These are phyloP conservation scores for Cryptus viduatorius DNA, from an alignment of 2,888 invertebrate genomes.

Conservation along the genomic window DNA sequence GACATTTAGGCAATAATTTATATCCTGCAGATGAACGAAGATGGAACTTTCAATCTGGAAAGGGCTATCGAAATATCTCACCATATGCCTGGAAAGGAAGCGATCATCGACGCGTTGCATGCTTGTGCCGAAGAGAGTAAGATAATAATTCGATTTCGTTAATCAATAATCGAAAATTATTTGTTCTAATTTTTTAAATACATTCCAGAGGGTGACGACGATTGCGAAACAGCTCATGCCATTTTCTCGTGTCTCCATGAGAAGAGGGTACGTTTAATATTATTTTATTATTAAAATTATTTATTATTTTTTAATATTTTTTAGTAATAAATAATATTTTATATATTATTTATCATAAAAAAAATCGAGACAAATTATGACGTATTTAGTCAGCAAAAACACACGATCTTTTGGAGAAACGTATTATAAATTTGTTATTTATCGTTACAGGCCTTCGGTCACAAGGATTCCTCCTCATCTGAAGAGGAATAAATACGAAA, in stretches of 20 bases:
- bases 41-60: slow-evolving; percentile 62
- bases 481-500: slow-evolving; percentile 2
- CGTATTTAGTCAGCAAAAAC: background rate
- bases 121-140: slow-evolving; percentile 61
- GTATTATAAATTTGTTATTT: background rate
- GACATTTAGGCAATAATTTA: background rate
- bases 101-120: slow-evolving; percentile 30
- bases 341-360: too few relatives aligned
- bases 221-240: slow-evolving; percentile 64
- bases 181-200: background rate
- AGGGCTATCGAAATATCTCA: slow-evolving; percentile 38
- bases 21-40: slow-evolving; percentile 59
- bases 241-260: slow-evolving; percentile 59
- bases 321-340: background rate
- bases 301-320: too few relatives aligned
- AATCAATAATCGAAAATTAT: background rate
- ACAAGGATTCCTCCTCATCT: background rate
- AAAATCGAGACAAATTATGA: too few relatives aligned
- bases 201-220: slow-evolving; percentile 63
- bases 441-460: slow-evolving; percentile 1
- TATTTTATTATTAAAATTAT: background rate
- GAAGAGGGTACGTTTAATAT: slow-evolving; percentile 48
- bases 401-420: background rate
- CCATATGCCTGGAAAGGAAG: slow-evolving; percentile 54
- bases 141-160: slow-evolving; percentile 1